Percentiles rank a stretch among this genome's conserved stretches.
Conservation (phyloP, 2,888 invertebrate species). For the Cinara cedri region DNA sequence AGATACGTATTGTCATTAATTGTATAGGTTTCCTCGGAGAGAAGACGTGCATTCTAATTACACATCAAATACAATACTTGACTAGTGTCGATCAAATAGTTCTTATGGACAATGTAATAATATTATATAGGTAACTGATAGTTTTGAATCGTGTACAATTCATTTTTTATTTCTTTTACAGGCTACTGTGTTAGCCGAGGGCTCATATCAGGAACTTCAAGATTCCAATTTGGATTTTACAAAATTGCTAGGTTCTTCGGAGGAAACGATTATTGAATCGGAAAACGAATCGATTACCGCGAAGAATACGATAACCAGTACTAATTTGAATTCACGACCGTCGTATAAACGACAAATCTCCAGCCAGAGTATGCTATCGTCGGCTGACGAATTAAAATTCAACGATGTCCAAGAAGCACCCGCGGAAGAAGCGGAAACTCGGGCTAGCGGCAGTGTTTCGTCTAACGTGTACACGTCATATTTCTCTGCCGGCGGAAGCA, state of each 20-base stretch:
- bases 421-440: slow-evolving; percentile 66
- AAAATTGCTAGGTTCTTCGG: slow-evolving; percentile 68
- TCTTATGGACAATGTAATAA: slow-evolving; percentile 64
- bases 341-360: slow-evolving; percentile 56
- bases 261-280: slow-evolving; percentile 65
- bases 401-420: slow-evolving; percentile 48
- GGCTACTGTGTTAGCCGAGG: slow-evolving; percentile 65
- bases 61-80: slow-evolving; percentile 83
- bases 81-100: slow-evolving; percentile 70
- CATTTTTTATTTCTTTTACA: slow-evolving; percentile 60
- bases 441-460: slow-evolving; percentile 71
- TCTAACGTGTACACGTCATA: slow-evolving; percentile 72
- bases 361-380: slow-evolving; percentile 60
- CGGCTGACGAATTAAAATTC: slow-evolving; percentile 58
- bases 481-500: slow-evolving; percentile 74
- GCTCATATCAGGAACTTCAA: slow-evolving; percentile 74
- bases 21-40: slow-evolving; percentile 67
- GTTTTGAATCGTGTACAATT: not conserved
- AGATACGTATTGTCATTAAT: slow-evolving; percentile 62
- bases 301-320: slow-evolving; percentile 44
- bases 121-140: not conserved
- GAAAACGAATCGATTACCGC: slow-evolving; percentile 50
- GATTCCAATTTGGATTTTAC: slow-evolving; percentile 80
- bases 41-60: slow-evolving; percentile 77
- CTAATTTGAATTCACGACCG: slow-evolving; percentile 44